Conservation (phyloP, 2,888 invertebrate genomes). For the Agrochola circellaris region DNA sequence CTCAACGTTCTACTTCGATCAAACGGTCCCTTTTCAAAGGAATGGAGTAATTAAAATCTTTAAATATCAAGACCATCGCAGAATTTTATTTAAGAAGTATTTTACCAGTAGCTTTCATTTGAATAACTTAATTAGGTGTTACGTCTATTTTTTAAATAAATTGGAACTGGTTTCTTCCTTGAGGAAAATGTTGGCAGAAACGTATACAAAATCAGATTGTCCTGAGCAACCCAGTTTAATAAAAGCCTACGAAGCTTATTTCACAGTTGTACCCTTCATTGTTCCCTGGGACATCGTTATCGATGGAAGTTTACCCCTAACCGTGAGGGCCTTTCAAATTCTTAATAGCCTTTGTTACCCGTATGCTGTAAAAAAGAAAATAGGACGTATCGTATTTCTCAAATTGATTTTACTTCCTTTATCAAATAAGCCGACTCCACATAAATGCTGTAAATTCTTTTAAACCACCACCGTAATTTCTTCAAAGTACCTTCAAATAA, state of each 20-base stretch:
- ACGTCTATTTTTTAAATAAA: conserved; percentile 22
- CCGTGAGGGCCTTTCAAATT: conserved; percentile 16
- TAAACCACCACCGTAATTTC: conserved; percentile 28
- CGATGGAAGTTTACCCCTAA: conserved; percentile 18
- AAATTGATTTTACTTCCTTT: conserved; percentile 13
- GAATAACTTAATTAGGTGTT: conserved; percentile 34
- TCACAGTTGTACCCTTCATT: conserved; percentile 26
- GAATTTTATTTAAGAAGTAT: conserved; percentile 35
- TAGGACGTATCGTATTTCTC: neutral
- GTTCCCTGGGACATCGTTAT: conserved; percentile 41
- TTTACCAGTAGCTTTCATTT: conserved; percentile 29
- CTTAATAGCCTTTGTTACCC: conserved; percentile 26
- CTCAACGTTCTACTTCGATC: conserved; percentile 46
- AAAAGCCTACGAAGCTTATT: conserved; percentile 26
- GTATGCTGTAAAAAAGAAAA: conserved; percentile 1
- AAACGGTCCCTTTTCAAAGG: conserved; percentile 45
- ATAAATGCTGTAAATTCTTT: conserved; percentile 16
- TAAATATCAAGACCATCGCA: conserved; percentile 32
- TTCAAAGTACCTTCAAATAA: conserved; percentile 39
- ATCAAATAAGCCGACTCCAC: neutral
- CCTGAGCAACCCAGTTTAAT: neutral
- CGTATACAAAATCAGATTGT: conserved; percentile 1
- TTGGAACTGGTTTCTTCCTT: neutral
- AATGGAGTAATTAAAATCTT: conserved; percentile 51
- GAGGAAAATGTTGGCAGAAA: conserved; percentile 16